A percentile compares a stretch with the other conserved stretches of the same genome.
Conservation (phyloP, 2,113 vertebrate species). For the Acanthochromis polyacanthus region DNA sequence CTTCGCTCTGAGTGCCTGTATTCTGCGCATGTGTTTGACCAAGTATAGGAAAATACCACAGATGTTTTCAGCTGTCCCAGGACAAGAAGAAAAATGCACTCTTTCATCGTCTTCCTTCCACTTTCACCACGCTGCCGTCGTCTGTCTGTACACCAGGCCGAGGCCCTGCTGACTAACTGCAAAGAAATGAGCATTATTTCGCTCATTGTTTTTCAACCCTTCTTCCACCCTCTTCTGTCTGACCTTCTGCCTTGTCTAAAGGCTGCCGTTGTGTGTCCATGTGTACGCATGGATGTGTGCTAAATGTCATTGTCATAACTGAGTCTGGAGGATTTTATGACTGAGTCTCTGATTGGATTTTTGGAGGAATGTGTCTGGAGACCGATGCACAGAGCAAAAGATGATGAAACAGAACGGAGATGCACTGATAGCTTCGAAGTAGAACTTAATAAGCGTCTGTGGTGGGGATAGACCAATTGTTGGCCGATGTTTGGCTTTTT, state of each 20-base stretch:
- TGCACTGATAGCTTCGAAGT: not conserved
- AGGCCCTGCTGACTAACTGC: conserved; percentile 24
- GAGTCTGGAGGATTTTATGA: conserved; percentile 71
- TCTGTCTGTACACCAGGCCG: not conserved
- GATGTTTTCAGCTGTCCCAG: conserved; percentile 67
- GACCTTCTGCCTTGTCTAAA: conserved; percentile 65
- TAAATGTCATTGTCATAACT: conserved; percentile 79
- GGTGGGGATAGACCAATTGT: too few relatives aligned
- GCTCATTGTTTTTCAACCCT: conserved; percentile 22
- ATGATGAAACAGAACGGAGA: conserved; percentile 24
- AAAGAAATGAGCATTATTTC: conserved; percentile 48
- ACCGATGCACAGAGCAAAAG: conserved; percentile 28
- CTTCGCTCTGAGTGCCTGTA: conserved; percentile 17
- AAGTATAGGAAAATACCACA: conserved; percentile 69
- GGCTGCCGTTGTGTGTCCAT: conserved; percentile 22
- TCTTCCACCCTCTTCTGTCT: conserved; percentile 47
- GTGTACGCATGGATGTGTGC: conserved; percentile 39
- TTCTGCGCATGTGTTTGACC: conserved; percentile 31
- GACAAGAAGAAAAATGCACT: conserved; percentile 69
- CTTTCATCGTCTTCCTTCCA: conserved; percentile 72
- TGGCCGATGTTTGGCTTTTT: too few relatives aligned
- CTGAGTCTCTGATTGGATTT: not conserved
- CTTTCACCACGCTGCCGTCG: conserved; percentile 50
- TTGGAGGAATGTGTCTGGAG: conserved; percentile 58
- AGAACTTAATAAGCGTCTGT: too few relatives aligned